These are phyloP conservation scores for Nerophis ophidion DNA, from an alignment of 2,113 vertebrate species.

Conservation along the genomic window DNA sequence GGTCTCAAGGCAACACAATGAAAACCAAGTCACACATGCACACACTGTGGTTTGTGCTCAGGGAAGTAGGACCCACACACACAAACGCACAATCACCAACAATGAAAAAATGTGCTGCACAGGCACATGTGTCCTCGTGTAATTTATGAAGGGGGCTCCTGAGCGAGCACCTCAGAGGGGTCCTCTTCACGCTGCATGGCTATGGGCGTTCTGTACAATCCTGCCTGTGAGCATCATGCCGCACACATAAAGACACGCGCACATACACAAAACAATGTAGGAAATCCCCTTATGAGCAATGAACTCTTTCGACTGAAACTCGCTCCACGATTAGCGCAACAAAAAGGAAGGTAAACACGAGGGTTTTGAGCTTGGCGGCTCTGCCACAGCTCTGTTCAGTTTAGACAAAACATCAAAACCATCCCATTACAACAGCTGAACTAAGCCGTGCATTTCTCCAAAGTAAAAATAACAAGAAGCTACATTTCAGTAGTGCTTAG, in stretches of 20 bases:
- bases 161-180: slow-evolving; percentile 63
- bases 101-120: slow-evolving; percentile 63
- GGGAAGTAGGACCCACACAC: slow-evolving; percentile 4
- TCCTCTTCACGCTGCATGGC: slow-evolving; percentile 70
- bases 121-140: slow-evolving; percentile 78
- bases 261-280: slow-evolving; percentile 34
- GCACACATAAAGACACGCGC: slow-evolving; percentile 20
- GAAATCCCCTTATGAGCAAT: slow-evolving; percentile 48
- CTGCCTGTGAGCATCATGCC: slow-evolving; percentile 30
- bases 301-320: slow-evolving; percentile 51
- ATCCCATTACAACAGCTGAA: slow-evolving; percentile 34
- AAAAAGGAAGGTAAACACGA: slow-evolving; percentile 64
- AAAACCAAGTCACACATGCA: slow-evolving; percentile 4
- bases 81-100: slow-evolving; percentile 15
- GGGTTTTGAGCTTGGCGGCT: slow-evolving; percentile 63
- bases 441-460: slow-evolving; percentile 20
- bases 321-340: slow-evolving; percentile 55
- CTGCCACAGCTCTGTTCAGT: slow-evolving; percentile 56
- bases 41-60: neutral
- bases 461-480: slow-evolving; percentile 36
- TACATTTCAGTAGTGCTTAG: slow-evolving; percentile 27
- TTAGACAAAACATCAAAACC: slow-evolving; percentile 43
- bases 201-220: slow-evolving; percentile 69
- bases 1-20: slow-evolving; percentile 11
- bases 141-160: slow-evolving; percentile 77